These are phyloP conservation scores for Rousettus madagascariensis DNA, from an alignment of 2,797 vertebrate genomes.

Conservation along the genomic window DNA sequence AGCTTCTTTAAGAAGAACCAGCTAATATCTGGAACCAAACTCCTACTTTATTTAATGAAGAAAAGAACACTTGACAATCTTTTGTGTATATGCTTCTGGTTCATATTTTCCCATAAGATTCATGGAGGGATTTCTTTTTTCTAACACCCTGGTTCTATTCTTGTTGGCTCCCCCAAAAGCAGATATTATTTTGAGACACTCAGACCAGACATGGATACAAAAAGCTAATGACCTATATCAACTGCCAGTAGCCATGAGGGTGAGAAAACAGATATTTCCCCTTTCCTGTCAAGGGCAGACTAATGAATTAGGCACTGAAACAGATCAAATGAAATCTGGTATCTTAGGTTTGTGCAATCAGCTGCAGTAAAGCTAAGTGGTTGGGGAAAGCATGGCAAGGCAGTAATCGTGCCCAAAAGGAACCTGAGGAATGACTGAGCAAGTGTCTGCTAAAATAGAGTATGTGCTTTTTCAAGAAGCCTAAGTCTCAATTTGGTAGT, in stretches of 20 bases:
- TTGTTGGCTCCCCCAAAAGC: background rate
- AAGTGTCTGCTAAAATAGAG: conserved; percentile 38
- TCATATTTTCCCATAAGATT: background rate
- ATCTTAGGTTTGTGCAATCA: conserved; percentile 32
- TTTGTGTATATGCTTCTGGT: background rate
- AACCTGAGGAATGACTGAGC: background rate
- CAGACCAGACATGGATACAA: background rate
- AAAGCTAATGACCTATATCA: conserved; percentile 28
- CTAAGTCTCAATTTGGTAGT: background rate
- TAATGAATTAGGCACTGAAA: conserved; percentile 25
- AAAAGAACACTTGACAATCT: background rate
- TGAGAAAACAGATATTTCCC: background rate
- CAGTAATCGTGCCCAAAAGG: background rate
- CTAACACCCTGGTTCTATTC: background rate
- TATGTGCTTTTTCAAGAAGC: background rate
- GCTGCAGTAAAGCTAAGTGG: conserved; percentile 28
- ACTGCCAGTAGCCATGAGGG: background rate
- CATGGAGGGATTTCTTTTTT: background rate
- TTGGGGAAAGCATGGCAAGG: background rate
- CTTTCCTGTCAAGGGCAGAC: conserved; percentile 8
- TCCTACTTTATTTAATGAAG: background rate
- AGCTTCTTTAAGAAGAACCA: background rate
- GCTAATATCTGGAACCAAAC: background rate
- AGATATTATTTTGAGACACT: background rate
- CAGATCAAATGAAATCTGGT: conserved; percentile 2